These are phyloP conservation scores for Yponomeuta evonymella DNA, from an alignment of 2,888 invertebrate genomes.

Conservation along the genomic window DNA sequence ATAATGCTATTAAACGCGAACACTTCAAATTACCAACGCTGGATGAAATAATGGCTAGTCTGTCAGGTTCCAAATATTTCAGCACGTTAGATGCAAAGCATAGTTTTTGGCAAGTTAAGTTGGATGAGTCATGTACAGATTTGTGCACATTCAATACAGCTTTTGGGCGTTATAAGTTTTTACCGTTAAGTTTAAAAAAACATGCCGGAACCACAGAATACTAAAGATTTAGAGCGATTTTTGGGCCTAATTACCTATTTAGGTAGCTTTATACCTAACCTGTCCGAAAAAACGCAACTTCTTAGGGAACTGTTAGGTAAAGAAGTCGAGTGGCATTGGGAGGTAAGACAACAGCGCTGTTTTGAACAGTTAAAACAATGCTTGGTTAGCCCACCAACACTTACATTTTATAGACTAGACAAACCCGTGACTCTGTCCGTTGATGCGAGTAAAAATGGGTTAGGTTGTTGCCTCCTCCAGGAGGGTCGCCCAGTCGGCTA, in stretches of 20 bases:
- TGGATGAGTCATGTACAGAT: background rate
- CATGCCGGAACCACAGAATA: too few species aligned
- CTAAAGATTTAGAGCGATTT: too few species aligned
- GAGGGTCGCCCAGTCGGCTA: slow-evolving; percentile 15
- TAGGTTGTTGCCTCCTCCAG: slow-evolving; percentile 15
- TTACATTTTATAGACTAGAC: slow-evolving; percentile 8
- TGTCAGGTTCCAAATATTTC: slow-evolving; percentile 2
- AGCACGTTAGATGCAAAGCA: slow-evolving; percentile 10
- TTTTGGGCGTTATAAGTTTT: slow-evolving; percentile 12
- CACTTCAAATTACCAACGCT: slow-evolving; percentile 21
- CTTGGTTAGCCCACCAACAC: too few species aligned
- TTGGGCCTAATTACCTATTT: too few species aligned
- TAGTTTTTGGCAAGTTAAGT: slow-evolving; percentile 6
- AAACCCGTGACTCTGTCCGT: slow-evolving; percentile 15
- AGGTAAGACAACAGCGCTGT: too few species aligned
- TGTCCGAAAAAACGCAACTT: too few species aligned
- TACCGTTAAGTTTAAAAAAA: slow-evolving; percentile 1
- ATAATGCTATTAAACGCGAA: slow-evolving; percentile 22
- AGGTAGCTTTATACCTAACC: too few species aligned
- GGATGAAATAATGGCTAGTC: slow-evolving; percentile 14
- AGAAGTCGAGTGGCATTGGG: too few species aligned
- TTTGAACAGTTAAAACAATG: too few species aligned
- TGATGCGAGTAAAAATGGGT: slow-evolving; percentile 14
- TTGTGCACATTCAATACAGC: slow-evolving; percentile 11
- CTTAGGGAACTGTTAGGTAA: too few species aligned